Base-by-base conservation (phyloP, 2,113 vertebrate genomes). In the Spilogale gracilis region DNA sequence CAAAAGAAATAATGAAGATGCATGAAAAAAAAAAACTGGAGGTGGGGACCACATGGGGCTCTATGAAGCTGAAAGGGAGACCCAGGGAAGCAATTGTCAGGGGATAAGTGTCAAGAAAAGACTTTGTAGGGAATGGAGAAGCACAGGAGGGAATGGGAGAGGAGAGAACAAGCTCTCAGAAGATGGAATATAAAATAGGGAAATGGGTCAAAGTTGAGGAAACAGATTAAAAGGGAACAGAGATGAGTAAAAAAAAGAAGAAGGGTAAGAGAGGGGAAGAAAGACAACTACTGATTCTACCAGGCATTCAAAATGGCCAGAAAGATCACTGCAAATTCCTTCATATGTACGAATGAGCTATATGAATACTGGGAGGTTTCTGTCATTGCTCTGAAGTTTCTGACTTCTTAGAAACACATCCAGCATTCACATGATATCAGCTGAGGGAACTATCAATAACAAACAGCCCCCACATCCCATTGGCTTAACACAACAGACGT, bases 1-100 rank as follows among this genome's bases (percentile, higher is more conserved):
- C 91, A 95, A 91, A 97, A 96, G 69, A 96, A 95, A 98, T 92
- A 95, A 92, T 45, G 96, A 94, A 97, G 96, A 94, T 92, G 65
- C 76, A 78, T 94, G 94, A 76, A 92, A 92, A 38, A 92, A 38
- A 38, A 79, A 76, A 71, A 27, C 54, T 92, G 65, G 76, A 94
- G 91, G 90, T 63, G 25, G 74, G 94, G 94, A 92, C 93, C 90
- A 78, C 94, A 38, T 91, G 94, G 96, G 88, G 95, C 92, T 95
- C 88, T 96, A 45, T 97, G 94, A 97, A 97, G 90, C 97, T 97
- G 90, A 98, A 97, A 98, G 97, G 94, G 88, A 97, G 90, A 91
- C 74, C 80, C 91, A 92, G 94, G 97, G 94, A 96, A 90, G 87
- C 97, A 94, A 96, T 54, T 92, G 95, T 94, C 92, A 89, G 88